Conservation (phyloP, 2,113 vertebrate species). For the Pheucticus melanocephalus region DNA sequence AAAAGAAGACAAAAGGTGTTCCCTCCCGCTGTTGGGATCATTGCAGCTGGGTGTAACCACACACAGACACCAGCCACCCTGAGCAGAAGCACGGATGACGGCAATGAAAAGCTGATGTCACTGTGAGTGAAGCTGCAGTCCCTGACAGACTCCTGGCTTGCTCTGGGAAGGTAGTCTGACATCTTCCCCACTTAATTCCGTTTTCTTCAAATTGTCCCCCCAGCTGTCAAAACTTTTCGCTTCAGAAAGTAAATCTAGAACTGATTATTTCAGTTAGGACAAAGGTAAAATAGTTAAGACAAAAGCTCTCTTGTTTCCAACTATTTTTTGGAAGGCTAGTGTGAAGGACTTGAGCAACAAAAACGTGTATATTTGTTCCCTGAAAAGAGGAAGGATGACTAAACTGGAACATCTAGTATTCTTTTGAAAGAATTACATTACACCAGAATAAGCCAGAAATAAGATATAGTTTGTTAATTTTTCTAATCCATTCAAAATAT, state of each 20-base stretch:
- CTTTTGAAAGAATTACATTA: constrained; percentile 69
- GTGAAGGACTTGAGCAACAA: constrained; percentile 1
- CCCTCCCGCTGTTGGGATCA: not conserved
- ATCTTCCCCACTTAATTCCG: not conserved
- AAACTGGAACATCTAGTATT: constrained; percentile 54
- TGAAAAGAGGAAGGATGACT: constrained; percentile 61
- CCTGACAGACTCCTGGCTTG: not conserved
- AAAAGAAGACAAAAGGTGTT: not conserved
- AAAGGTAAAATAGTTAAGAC: not conserved
- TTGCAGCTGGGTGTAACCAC: not conserved
- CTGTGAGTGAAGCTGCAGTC: not conserved
- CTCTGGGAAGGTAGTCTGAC: not conserved
- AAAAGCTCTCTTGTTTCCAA: constrained; percentile 37
- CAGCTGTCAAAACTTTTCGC: constrained; percentile 13
- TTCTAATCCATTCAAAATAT: constrained; percentile 73
- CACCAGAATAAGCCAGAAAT: constrained; percentile 71
- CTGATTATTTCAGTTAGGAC: not conserved
- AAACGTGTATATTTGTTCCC: constrained; percentile 20
- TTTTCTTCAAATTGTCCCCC: not conserved
- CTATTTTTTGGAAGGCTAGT: constrained; percentile 13
- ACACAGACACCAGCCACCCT: not conserved
- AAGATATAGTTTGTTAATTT: constrained; percentile 73
- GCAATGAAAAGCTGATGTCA: not conserved
- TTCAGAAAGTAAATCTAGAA: not conserved
- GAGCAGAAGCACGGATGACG: not conserved